Conservation (phyloP, 2,888 invertebrate species). For the Protodeltote pygarga region DNA sequence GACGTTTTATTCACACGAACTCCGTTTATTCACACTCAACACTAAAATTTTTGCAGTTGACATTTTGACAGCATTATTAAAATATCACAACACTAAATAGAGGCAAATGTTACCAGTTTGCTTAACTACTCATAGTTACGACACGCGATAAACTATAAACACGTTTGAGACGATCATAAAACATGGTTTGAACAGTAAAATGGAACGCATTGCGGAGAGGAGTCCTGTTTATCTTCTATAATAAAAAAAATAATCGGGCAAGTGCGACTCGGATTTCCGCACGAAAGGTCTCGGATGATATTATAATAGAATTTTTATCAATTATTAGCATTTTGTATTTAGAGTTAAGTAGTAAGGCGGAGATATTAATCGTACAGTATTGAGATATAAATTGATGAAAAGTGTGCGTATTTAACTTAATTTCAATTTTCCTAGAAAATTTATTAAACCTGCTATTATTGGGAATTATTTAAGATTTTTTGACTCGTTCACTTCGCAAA, state of each 20-base stretch:
- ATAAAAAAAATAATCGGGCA: constrained; percentile 5
- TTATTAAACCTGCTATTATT: too few relatives aligned
- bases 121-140: constrained; percentile 24
- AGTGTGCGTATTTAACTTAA: too few relatives aligned
- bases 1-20: too few relatives aligned
- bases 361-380: too few relatives aligned
- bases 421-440: too few relatives aligned
- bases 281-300: not conserved
- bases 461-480: too few relatives aligned
- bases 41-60: too few relatives aligned
- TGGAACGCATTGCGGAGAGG: constrained; percentile 19
- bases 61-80: not conserved
- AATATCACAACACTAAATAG: constrained; percentile 11
- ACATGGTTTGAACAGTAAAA: constrained; percentile 31
- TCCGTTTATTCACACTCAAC: too few relatives aligned
- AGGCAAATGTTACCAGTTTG: constrained; percentile 13
- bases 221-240: constrained; percentile 14
- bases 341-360: too few relatives aligned
- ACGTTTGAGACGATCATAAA: constrained; percentile 37
- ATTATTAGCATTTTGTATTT: not conserved
- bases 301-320: not conserved
- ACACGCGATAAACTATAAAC: constrained; percentile 32
- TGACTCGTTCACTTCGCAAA: too few relatives aligned
- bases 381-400: too few relatives aligned
- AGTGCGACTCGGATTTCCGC: not conserved